Evolutionary conservation across 2,797 vertebrate species (phyloP).

Genomic region (Phylloscopus collybita): DNA sequence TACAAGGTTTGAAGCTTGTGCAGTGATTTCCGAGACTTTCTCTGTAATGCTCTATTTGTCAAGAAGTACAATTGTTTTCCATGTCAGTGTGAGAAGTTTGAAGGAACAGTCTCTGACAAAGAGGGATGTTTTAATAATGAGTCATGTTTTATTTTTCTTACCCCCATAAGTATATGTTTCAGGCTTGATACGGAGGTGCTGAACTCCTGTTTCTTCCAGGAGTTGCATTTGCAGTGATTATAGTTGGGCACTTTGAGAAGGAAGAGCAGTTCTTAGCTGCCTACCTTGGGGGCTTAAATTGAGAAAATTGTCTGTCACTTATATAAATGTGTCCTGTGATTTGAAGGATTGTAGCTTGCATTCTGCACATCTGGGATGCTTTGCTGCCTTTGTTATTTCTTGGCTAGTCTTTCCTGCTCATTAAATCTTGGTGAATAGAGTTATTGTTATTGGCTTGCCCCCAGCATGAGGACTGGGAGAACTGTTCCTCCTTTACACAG

Average conservation of each 20-base stretch:
- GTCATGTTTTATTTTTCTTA: neutral
- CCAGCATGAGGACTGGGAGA: neutral
- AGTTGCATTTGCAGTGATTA: neutral
- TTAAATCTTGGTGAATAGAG: neutral
- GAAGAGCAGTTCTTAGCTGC: neutral
- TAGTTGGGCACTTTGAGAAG: neutral
- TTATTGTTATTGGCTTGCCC: neutral
- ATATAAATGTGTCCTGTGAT: neutral
- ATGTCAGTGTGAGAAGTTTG: neutral
- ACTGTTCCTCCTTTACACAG: neutral
- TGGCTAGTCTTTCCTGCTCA: neutral
- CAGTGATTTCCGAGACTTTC: neutral
- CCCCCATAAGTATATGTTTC: neutral
- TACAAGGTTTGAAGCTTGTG: neutral
- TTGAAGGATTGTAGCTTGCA: neutral
- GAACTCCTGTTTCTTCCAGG: neutral
- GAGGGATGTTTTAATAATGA: neutral
- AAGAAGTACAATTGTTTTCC: neutral
- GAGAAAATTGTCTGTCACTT: neutral
- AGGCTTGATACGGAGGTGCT: neutral
- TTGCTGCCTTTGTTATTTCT: slow-evolving; percentile 4
- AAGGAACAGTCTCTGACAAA: neutral
- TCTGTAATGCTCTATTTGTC: neutral
- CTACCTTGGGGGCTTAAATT: neutral
- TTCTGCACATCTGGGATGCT: neutral